Evolutionary conservation across 2,113 vertebrate species (phyloP).

Genomic region (Syngnathus scovelli): DNA sequence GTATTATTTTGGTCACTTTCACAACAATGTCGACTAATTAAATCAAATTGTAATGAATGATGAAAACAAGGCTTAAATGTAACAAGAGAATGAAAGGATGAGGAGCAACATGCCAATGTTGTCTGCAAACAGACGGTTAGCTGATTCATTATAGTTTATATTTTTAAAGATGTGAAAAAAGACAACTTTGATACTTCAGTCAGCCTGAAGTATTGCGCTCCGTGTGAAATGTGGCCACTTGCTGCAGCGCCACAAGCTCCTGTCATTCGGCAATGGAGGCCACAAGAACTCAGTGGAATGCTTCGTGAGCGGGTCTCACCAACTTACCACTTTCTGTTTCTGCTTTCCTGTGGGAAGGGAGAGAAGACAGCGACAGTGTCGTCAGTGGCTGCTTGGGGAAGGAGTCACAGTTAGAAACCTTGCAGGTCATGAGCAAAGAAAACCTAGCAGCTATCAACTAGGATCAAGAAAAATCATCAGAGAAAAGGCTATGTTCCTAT

Average conservation of each 20-base stretch:
- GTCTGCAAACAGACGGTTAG: slow-evolving; percentile 3
- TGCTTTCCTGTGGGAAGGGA: slow-evolving; percentile 90
- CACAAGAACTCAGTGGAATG: slow-evolving; percentile 28
- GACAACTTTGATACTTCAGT: slow-evolving; percentile 23
- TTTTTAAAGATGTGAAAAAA: not conserved
- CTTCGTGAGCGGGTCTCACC: slow-evolving; percentile 39
- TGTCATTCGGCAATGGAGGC: slow-evolving; percentile 22
- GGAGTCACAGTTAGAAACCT: slow-evolving; percentile 14
- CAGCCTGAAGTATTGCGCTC: slow-evolving; percentile 20
- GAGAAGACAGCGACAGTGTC: slow-evolving; percentile 52
- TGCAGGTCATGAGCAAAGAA: slow-evolving; percentile 34
- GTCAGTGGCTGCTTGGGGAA: slow-evolving; percentile 47
- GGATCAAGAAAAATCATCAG: slow-evolving; percentile 9
- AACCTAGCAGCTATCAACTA: slow-evolving; percentile 47
- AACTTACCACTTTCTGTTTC: slow-evolving; percentile 99
- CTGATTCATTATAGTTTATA: too few relatives aligned
- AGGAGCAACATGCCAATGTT: slow-evolving; percentile 9
- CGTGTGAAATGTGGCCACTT: not conserved
- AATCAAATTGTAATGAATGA: not conserved
- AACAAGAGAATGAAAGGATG: slow-evolving; percentile 7
- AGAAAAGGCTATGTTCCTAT: slow-evolving; percentile 56
- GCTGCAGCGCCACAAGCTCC: slow-evolving; percentile 2
- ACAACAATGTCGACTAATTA: not conserved
- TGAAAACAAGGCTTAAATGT: slow-evolving; percentile 3
- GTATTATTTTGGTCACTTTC: not conserved